These are phyloP conservation scores for Xenus cinereus DNA, from an alignment of 2,113 vertebrate genomes.

Conservation along the genomic window DNA sequence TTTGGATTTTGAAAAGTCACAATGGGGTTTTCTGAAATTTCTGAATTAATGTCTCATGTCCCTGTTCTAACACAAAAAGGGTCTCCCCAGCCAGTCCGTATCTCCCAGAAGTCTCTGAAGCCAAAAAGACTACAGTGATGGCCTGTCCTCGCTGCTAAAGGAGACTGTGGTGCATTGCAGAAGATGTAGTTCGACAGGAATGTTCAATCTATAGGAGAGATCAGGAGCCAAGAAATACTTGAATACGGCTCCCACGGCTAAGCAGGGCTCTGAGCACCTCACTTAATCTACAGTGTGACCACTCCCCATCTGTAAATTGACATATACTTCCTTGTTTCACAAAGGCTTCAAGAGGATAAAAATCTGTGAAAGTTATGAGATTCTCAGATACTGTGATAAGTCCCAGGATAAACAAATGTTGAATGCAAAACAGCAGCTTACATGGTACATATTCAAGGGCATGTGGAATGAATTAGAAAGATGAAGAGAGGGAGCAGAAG, in stretches of 20 bases:
- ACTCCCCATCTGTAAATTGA: slow-evolving; percentile 44
- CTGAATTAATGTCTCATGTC: neutral
- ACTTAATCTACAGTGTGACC: slow-evolving; percentile 32
- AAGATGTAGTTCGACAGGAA: slow-evolving; percentile 46
- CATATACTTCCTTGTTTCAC: slow-evolving; percentile 57
- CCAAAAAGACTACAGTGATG: neutral
- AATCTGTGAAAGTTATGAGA: slow-evolving; percentile 65
- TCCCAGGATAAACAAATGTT: slow-evolving; percentile 62
- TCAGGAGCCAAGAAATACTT: slow-evolving; percentile 54
- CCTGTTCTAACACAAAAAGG: neutral
- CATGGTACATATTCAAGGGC: slow-evolving; percentile 56
- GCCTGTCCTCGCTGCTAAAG: neutral
- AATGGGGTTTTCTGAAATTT: neutral
- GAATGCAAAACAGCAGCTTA: slow-evolving; percentile 59
- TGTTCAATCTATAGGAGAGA: slow-evolving; percentile 42
- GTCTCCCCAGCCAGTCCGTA: neutral
- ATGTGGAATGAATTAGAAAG: slow-evolving; percentile 62
- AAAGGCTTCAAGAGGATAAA: slow-evolving; percentile 56
- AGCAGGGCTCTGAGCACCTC: slow-evolving; percentile 22
- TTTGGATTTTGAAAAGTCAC: neutral
- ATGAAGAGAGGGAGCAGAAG: slow-evolving; percentile 33
- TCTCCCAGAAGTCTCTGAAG: neutral
- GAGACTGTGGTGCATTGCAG: neutral
- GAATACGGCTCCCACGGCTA: slow-evolving; percentile 52
- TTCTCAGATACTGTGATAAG: slow-evolving; percentile 56